phyloP scores from a whole-genome alignment of 2,797 vertebrate species.

The Clarias pachynema region DNA sequence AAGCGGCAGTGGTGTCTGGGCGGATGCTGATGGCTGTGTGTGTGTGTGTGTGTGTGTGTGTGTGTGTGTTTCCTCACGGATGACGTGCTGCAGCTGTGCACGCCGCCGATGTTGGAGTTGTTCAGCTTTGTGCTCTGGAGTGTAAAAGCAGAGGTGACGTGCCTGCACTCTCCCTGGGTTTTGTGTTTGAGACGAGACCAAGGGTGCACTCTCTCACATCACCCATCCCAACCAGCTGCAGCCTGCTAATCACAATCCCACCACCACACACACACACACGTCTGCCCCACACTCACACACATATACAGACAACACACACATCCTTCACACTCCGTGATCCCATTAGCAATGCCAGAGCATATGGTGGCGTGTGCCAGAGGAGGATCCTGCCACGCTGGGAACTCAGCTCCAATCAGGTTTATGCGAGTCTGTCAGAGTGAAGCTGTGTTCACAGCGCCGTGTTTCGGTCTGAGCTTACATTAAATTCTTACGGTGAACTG shows the following conservation, averaged over 20 bases:
- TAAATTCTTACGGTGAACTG: slow-evolving; percentile 21
- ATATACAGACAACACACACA: slow-evolving; percentile 39
- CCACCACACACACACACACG: slow-evolving; percentile 48
- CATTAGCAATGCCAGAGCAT: slow-evolving; percentile 34
- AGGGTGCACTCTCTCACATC: slow-evolving; percentile 34
- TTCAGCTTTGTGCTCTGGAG: slow-evolving; percentile 56
- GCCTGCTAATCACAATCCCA: slow-evolving; percentile 51
- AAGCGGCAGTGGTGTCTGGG: slow-evolving; percentile 40
- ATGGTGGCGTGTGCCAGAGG: slow-evolving; percentile 36
- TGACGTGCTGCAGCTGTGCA: slow-evolving; percentile 57
- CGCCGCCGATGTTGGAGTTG: slow-evolving; percentile 52
- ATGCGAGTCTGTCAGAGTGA: slow-evolving; percentile 11
- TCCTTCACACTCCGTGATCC: slow-evolving; percentile 60
- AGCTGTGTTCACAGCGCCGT: slow-evolving; percentile 20
- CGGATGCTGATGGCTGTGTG: slow-evolving; percentile 45
- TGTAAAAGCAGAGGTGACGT: slow-evolving; percentile 59
- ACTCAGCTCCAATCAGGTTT: slow-evolving; percentile 32
- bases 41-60: slow-evolving; percentile 45
- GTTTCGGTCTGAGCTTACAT: slow-evolving; percentile 25
- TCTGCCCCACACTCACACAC: slow-evolving; percentile 26
- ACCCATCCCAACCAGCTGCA: slow-evolving; percentile 55
- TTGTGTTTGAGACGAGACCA: slow-evolving; percentile 45
- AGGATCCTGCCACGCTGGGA: slow-evolving; percentile 53
- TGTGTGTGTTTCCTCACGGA: slow-evolving; percentile 38
- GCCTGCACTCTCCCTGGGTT: slow-evolving; percentile 45